Conservation (phyloP, 2,113 vertebrate species). For the Meriones unguiculatus region DNA sequence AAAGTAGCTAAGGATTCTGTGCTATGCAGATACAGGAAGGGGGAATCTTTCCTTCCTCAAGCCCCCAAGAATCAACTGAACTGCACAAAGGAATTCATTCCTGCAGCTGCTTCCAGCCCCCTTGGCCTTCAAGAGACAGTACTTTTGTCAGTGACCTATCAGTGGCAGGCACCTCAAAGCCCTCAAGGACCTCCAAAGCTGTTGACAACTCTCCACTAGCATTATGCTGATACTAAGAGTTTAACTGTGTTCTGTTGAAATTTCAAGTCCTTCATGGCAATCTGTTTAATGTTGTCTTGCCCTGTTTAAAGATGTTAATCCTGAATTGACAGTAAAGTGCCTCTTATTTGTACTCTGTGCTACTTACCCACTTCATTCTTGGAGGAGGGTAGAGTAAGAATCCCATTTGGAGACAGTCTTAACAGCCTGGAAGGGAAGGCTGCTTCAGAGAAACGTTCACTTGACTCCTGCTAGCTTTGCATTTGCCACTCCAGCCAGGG, state of each 20-base stretch:
- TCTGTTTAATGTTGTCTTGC: not conserved
- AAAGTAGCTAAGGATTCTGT: not conserved
- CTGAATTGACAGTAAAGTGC: too few species aligned
- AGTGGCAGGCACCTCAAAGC: not conserved
- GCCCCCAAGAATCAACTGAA: not conserved
- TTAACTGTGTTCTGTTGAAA: not conserved
- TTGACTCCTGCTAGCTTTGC: not conserved
- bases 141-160: not conserved
- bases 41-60: not conserved
- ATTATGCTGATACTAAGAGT: not conserved
- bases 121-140: not conserved
- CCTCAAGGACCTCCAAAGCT: not conserved
- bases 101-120: not conserved
- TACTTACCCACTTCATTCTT: not conserved
- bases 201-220: not conserved
- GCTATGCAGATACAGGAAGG: not conserved
- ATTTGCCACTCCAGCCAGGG: not conserved
- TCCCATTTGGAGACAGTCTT: not conserved
- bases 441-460: not conserved
- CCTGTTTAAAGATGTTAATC: too few species aligned
- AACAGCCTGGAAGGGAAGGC: not conserved
- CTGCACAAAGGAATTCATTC: not conserved
- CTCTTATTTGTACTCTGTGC: not conserved
- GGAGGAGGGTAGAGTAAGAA: not conserved
- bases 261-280: not conserved